These are phyloP conservation scores for Globodera ellingtonae DNA, from an alignment of 1,140 invertebrate genomes.

Conservation along the genomic window DNA sequence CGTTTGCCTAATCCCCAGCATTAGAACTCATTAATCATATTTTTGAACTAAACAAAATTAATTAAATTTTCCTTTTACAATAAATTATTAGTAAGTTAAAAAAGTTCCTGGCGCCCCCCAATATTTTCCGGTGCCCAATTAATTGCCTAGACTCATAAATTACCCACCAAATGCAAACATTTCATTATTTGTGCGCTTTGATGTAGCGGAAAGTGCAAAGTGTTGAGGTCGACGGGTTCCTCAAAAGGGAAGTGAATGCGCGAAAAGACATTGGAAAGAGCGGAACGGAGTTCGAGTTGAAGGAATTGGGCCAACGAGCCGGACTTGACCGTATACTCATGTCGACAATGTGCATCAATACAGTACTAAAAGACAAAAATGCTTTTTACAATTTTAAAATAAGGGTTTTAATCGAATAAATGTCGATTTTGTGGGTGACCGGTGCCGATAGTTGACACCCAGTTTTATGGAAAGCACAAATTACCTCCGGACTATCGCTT, in stretches of 20 bases:
- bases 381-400: constrained; percentile 2
- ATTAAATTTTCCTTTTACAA: no score
- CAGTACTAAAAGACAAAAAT: constrained; percentile 15
- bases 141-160: background rate
- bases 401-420: no score
- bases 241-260: constrained; percentile 43
- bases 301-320: constrained; percentile 27
- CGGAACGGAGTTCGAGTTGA: constrained; percentile 23
- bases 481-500: constrained; percentile 20
- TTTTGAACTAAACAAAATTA: no score
- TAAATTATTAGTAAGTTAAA: no score
- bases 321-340: constrained; percentile 21
- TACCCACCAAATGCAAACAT: constrained; percentile 22
- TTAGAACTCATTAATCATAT: no score
- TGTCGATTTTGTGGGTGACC: no score
- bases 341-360: constrained; percentile 6
- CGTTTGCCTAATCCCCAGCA: no score
- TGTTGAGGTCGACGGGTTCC: constrained; percentile 30
- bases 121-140: no score
- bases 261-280: constrained; percentile 18
- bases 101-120: no score
- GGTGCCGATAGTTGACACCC: no score
- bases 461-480: background rate
- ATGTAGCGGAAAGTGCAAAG: constrained; percentile 22
- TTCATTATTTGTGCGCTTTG: constrained; percentile 37